Evolutionary conservation across 2,113 vertebrate genomes (phyloP).

Genomic region (Motacilla alba): DNA sequence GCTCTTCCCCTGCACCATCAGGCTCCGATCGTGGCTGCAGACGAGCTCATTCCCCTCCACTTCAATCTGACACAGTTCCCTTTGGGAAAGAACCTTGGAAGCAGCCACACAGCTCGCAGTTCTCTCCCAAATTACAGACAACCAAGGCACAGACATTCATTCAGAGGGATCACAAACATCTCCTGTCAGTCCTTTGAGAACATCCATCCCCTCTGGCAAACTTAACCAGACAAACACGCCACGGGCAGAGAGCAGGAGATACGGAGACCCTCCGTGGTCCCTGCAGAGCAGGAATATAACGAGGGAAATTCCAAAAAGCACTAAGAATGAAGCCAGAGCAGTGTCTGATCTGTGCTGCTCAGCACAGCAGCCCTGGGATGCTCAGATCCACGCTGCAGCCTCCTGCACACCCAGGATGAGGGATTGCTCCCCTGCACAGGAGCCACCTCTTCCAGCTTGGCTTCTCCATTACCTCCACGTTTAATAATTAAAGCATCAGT

Average conservation of each 20-base stretch:
- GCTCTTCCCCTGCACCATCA: neutral
- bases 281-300: neutral
- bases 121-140: neutral
- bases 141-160: neutral
- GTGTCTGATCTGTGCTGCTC: neutral
- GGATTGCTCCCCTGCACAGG: neutral
- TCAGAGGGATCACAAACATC: neutral
- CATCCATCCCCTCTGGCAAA: neutral
- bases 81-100: neutral
- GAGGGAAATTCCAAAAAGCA: neutral
- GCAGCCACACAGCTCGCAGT: neutral
- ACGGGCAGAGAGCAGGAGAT: neutral
- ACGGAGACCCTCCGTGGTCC: fast-evolving
- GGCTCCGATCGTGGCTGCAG: fast-evolving
- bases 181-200: neutral
- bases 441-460: neutral
- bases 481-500: conserved; percentile 53
- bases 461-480: conserved; percentile 10
- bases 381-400: neutral
- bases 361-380: neutral
- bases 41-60: neutral
- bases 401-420: fast-evolving
- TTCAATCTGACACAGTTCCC: fast-evolving
- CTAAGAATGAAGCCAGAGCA: neutral
- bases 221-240: neutral